Base-by-base conservation (phyloP, 2,888 invertebrate genomes). In the Pollenia labialis region DNA sequence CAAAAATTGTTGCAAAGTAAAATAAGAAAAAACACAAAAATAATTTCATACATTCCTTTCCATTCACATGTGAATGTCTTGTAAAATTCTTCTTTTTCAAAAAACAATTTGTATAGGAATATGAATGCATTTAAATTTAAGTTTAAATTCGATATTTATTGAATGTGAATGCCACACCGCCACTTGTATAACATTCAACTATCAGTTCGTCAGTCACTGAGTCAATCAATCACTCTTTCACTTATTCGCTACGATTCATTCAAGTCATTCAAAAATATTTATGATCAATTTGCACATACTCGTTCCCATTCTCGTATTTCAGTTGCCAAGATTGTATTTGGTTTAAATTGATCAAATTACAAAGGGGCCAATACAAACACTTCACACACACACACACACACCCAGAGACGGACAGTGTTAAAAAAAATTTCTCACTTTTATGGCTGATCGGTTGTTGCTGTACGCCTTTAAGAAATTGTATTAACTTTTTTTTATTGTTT, bases 131-230 rank as follows among this genome's bases (percentile, higher is more conserved):
- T 60, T 8, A 2, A 60, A 48, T 48, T 64, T 9, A 2, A 56
- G 66, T 58, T 68, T 16, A 23, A 60, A 52, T 60, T 66, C 50
- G 50, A 68, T 60, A 75, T 16, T 32, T 40, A n/a, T 12, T 52
- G 68, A 81, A 68, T 81, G 75, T 52, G 68, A 81, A 68, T 81
- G 75, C 60, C 81, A 66, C 50, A 16, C 10, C 56, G 74, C 10
- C 12, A 16, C 42, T 44, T 32, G 42, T 40, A 2, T 62, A 54
- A 69, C 76, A 82, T 76, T 62, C 82, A 71, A 16, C 60, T 44
- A 60, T 60, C 52, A 75, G 12, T 48, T 14, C 32, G 46, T 66
- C 46, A 52, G 50, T 64, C 74, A 69, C 60, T 75, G 60, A 50
- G 14, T 62, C 72, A 42, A 12, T 64, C 62, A 64, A 1, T 60